A percentile compares a stretch with the other conserved stretches of the same genome.
Evolutionary conservation across 2,888 invertebrate species (phyloP).

Genomic region (Carcina quercana): DNA sequence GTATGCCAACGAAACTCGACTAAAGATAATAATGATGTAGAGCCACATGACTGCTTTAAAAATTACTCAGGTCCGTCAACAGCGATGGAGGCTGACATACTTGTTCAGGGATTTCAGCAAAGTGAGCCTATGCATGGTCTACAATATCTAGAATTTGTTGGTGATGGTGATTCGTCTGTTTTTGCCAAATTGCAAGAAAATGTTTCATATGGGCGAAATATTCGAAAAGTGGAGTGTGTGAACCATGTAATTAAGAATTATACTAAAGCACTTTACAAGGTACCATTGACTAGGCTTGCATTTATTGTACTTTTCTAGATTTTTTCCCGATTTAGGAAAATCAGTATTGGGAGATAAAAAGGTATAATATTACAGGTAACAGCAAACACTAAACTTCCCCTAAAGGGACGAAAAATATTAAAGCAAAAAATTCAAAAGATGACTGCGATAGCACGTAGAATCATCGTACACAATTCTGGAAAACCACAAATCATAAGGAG

Average conservation of each 20-base stretch:
- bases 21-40: constrained; percentile 2
- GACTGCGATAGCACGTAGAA: constrained; percentile 1
- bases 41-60: constrained; percentile 4
- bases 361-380: constrained; percentile 1
- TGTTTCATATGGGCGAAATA: constrained; percentile 7
- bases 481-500: background rate
- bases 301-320: background rate
- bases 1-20: constrained; percentile 1
- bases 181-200: constrained; percentile 7
- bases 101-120: constrained; percentile 5
- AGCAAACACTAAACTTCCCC: constrained; percentile 6
- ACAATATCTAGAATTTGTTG: background rate
- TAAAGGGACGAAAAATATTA: constrained; percentile 4
- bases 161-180: constrained; percentile 1
- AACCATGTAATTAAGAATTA: constrained; percentile 10
- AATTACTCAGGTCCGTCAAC: constrained; percentile 3
- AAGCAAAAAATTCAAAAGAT: constrained; percentile 4
- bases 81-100: constrained; percentile 2
- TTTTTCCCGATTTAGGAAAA: background rate
- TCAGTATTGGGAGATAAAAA: background rate
- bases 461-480: background rate
- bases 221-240: constrained; percentile 7
- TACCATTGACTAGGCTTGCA: background rate
- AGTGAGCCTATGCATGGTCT: background rate
- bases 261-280: constrained; percentile 3